Percentiles rank a stretch among this genome's conserved stretches.
Conservation (phyloP, 1,140 invertebrate species). For the Drosophila lacertosa region DNA sequence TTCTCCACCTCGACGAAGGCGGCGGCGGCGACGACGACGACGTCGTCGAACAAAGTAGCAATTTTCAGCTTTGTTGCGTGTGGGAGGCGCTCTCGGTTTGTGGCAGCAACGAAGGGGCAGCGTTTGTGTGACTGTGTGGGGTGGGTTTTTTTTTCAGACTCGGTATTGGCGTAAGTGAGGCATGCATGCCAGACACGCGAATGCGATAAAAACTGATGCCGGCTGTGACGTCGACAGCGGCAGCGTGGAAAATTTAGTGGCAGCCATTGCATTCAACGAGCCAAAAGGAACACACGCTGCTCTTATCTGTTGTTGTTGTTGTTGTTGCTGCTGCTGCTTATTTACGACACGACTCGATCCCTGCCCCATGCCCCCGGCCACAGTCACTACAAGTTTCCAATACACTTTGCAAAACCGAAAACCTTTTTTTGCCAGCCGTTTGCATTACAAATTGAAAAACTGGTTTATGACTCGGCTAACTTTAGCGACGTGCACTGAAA, state of each 20-base stretch:
- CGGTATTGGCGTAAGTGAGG: constrained; percentile 57
- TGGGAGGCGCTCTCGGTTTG: constrained; percentile 9
- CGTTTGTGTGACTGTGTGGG: not conserved
- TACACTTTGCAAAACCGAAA: constrained; percentile 58
- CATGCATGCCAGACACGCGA: constrained; percentile 77
- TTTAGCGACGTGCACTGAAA: constrained; percentile 71
- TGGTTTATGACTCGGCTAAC: constrained; percentile 78
- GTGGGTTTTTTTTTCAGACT: not conserved
- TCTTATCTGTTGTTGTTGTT: constrained; percentile 13
- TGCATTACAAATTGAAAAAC: constrained; percentile 63
- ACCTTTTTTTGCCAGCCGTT: constrained; percentile 24
- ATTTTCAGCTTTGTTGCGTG: constrained; percentile 79
- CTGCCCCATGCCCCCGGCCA: constrained; percentile 2
- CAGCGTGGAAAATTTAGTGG: constrained; percentile 56
- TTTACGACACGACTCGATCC: constrained; percentile 50
- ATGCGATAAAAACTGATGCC: constrained; percentile 69
- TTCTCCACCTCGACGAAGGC: constrained; percentile 35
- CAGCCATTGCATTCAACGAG: constrained; percentile 47
- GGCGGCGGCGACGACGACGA: constrained; percentile 3
- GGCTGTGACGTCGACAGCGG: constrained; percentile 12
- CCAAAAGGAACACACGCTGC: constrained; percentile 11
- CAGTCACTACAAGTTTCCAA: constrained; percentile 47
- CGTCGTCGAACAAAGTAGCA: constrained; percentile 68
- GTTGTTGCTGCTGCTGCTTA: constrained; percentile 43
- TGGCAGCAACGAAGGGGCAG: not conserved